Conservation (phyloP, 2,113 vertebrate genomes). For the Colaptes auratus region DNA sequence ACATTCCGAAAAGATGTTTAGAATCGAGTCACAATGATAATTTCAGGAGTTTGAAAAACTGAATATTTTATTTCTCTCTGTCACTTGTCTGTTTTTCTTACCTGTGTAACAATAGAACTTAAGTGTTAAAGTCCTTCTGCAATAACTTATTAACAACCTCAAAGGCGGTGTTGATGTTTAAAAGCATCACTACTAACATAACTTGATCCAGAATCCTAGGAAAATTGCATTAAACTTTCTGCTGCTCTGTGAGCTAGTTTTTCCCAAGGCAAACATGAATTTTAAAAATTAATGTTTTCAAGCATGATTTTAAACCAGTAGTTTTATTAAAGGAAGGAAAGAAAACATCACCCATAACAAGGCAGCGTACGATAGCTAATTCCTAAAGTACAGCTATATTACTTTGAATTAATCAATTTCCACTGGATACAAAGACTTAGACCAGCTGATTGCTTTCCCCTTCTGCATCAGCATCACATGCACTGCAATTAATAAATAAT, state of each 20-base stretch:
- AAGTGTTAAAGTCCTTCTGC: not conserved
- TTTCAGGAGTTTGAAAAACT: not conserved
- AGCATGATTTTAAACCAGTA: not conserved
- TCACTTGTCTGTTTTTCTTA: not conserved
- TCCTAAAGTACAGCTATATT: not conserved
- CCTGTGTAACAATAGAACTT: not conserved
- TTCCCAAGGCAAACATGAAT: not conserved
- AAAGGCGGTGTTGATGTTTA: not conserved
- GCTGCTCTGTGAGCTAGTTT: not conserved
- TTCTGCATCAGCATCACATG: not conserved
- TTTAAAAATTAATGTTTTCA: not conserved
- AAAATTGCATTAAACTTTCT: not conserved
- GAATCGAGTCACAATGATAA: not conserved
- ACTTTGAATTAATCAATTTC: not conserved
- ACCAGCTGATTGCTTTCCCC: not conserved
- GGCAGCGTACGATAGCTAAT: not conserved
- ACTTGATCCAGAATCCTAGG: not conserved
- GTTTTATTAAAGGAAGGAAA: not conserved
- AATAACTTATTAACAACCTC: not conserved
- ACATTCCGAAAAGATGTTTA: not conserved
- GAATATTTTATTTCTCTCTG: not conserved
- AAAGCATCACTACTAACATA: not conserved
- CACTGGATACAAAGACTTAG: not conserved
- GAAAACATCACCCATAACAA: not conserved
- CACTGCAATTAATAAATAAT: not conserved